A percentile compares a stretch with the other conserved stretches of the same genome.
Evolutionary conservation across 2,797 vertebrate genomes (phyloP).

Genomic region (Forpus xanthops): DNA sequence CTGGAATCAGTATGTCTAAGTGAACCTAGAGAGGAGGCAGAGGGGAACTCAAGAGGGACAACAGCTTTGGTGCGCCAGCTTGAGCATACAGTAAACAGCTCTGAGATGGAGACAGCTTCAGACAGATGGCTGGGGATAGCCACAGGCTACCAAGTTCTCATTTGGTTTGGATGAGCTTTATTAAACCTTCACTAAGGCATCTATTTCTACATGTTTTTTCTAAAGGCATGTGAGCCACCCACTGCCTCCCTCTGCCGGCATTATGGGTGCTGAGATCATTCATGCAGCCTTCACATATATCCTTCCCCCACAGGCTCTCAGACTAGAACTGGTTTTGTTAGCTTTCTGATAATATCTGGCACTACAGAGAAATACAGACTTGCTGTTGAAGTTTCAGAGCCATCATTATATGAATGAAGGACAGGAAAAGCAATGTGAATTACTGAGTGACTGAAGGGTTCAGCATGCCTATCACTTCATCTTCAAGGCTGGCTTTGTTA

Average conservation of each 20-base stretch:
- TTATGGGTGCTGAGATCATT: background rate
- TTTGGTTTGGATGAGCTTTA: background rate
- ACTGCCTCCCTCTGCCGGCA: background rate
- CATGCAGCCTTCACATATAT: background rate
- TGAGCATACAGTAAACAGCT: background rate
- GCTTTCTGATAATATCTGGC: background rate
- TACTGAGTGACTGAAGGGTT: background rate
- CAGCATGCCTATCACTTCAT: background rate
- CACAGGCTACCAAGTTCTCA: background rate
- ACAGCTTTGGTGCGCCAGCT: background rate
- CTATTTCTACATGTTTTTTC: background rate
- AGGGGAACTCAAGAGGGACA: background rate
- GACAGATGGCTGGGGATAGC: background rate
- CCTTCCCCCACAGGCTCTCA: background rate
- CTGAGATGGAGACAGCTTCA: background rate
- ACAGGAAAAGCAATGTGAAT: background rate
- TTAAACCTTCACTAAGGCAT: background rate
- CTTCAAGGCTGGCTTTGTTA: constrained; percentile 20
- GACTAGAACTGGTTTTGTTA: background rate
- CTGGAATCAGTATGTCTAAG: background rate
- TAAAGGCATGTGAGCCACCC: background rate
- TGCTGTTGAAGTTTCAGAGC: background rate
- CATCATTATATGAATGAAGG: background rate
- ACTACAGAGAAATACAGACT: background rate
- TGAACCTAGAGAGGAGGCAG: background rate